Base-by-base conservation (phyloP, 2,888 invertebrate species). In the Diplazon laetatorius region DNA sequence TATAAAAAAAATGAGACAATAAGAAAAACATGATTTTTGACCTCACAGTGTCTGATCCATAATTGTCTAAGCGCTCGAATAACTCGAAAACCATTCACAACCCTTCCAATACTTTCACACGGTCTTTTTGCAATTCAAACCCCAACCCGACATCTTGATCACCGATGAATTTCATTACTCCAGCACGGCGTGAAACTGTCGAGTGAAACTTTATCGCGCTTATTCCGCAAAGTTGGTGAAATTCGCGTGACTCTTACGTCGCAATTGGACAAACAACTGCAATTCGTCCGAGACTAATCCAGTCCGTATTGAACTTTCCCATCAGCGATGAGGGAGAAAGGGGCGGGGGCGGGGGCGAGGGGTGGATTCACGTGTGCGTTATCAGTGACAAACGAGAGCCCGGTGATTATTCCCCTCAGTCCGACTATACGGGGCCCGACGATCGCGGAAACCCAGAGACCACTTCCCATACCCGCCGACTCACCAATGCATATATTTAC, bases 401-500 rank as follows among this genome's bases (percentile, higher is more conserved):
- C 20, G n/a, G 65, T 65, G 55, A 78, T 78, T 60, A 70, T 59
- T 46, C 59, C 30, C 60, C 60, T 14, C 30, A 46, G 65, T 50
- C 59, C 44, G 60, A 66, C 70, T 66, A 66, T 62, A 35, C 9
- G 52, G 12, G 42, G 14, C 44, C 39, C 18, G 52, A 50, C 62
- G 57, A 78, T 71, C 50, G 57, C 73, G 50, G 25, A n/a, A n/a
- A 22, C 46, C 35, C n/a, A n/a, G n/a, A 52, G 42, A 71, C 63
- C 62, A 73, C 66, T 70, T 77, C 69, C 57, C 55, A 16, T 48
- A 57, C 63, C 74, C 74, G 80, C 78, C 65, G 59, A 69, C 46
- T 70, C 62, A 63, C 70, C 59, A 39, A 66, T 25, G 70, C 71
- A 63, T 59, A 63, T 68, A 77, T 79, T 83, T 78, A 66, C 75